A percentile compares a stretch with the other conserved stretches of the same genome.
These are phyloP conservation scores for Himalopsyche japonica DNA, from an alignment of 2,888 invertebrate species.

Conservation along the genomic window DNA sequence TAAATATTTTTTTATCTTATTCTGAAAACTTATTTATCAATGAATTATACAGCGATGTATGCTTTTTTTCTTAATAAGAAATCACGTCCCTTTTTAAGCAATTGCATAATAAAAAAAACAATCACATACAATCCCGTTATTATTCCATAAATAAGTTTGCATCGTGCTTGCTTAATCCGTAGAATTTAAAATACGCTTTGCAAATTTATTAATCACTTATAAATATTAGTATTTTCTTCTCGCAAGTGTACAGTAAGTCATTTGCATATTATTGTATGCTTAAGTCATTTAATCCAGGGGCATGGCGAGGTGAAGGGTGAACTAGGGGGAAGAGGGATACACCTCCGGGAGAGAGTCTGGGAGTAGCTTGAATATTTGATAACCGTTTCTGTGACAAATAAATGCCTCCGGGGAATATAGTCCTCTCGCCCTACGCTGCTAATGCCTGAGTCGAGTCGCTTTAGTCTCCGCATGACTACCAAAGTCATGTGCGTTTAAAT, in stretches of 20 bases:
- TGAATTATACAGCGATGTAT: too few species aligned
- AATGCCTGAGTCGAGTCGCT: slow-evolving; percentile 19
- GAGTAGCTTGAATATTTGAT: slow-evolving; percentile 40
- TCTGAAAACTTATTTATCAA: too few species aligned
- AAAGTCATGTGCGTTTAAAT: slow-evolving; percentile 3
- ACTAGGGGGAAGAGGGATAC: slow-evolving; percentile 1
- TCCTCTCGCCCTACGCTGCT: slow-evolving; percentile 13
- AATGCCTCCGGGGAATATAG: slow-evolving; percentile 36
- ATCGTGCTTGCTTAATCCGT: background rate
- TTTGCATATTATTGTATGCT: slow-evolving; percentile 36
- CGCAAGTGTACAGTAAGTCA: slow-evolving; percentile 22
- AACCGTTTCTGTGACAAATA: slow-evolving; percentile 42
- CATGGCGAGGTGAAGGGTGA: background rate
- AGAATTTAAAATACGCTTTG: background rate
- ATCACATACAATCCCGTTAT: background rate
- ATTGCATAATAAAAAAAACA: background rate
- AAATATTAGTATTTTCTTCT: background rate
- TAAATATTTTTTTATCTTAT: too few species aligned
- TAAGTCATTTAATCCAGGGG: slow-evolving; percentile 14
- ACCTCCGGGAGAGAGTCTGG: background rate
- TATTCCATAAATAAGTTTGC: background rate
- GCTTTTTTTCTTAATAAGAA: too few species aligned
- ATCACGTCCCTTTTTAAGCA: background rate
- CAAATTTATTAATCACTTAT: background rate
- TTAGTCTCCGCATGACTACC: background rate